Base-by-base conservation (phyloP, 2,113 vertebrate species). In the Cercopithecus mona region DNA sequence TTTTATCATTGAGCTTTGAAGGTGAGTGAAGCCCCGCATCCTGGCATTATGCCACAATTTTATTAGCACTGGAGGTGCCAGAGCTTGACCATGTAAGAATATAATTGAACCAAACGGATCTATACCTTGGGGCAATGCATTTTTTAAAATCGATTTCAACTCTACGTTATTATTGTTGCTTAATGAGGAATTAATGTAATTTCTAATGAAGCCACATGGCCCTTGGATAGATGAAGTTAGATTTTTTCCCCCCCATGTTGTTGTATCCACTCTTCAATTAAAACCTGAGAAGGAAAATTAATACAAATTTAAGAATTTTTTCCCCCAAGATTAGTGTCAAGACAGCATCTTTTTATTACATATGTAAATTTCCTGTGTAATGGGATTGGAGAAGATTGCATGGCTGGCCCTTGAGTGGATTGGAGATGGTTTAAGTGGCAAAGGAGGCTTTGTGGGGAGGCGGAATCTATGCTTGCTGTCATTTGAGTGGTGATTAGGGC, bases 171-270 rank as follows among this genome's bases (percentile, higher is more conserved):
- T 98, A 98, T 98, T 98, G 97, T 98, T 98, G 96, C 94, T 98
- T 99, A 98, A 98, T 98, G 97, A 99, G 98, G 96, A 98, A 59
- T 87, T 98, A 98, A 98, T 98, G 98, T 98, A 97, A 98, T 98
- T 98, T 98, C 96, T 98, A 98, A 98, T 97, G 98, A 98, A 98
- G 95, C 97, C 97, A 97, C 89, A 86, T 97, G 98, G 94, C 96
- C 97, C 96, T 98, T 89, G 43, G 96, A 97, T 98, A 97, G 92
- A 97, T 81, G 84, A 98, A 98, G 95, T 95, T 80, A 96, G 9
- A 38, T 83, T 97, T 64, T 98, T 40, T 40, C 40, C 98, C 98
- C 98, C 98, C 94, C 22, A 86, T 97, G 98, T 98, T 80, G 92
- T 93, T 92, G 83, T 95, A 97, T 48, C 75, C 92, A 97, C 96